Percentiles rank a stretch among this genome's conserved stretches.
These are phyloP conservation scores for Philhelius pedissequus DNA, from an alignment of 2,888 invertebrate genomes.

Conservation along the genomic window DNA sequence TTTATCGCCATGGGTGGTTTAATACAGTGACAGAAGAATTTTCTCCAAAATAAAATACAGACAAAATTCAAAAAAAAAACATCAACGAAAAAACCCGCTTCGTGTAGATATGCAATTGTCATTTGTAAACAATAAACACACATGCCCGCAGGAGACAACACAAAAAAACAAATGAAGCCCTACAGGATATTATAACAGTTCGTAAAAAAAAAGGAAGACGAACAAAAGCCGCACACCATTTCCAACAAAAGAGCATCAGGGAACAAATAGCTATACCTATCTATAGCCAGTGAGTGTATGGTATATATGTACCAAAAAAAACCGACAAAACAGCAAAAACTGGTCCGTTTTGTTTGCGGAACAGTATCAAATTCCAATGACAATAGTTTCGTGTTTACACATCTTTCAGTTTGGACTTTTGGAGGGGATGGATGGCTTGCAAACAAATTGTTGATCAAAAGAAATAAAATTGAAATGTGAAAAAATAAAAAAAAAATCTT, in stretches of 20 bases:
- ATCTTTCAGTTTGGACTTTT: slow-evolving; percentile 8
- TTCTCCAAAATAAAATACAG: not conserved
- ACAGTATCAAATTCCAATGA: slow-evolving; percentile 54
- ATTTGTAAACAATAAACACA: slow-evolving; percentile 58
- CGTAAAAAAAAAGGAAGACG: not conserved
- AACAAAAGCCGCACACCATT: not conserved
- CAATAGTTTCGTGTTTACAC: slow-evolving; percentile 33
- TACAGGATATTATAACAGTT: slow-evolving; percentile 41
- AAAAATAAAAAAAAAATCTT: not conserved
- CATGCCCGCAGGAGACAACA: slow-evolving; percentile 39
- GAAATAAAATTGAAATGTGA: not conserved
- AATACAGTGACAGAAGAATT: slow-evolving; percentile 31
- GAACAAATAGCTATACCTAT: no score
- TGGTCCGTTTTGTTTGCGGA: slow-evolving; percentile 51
- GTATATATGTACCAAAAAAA: not conserved
- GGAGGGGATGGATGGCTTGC: not conserved
- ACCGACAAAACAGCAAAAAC: slow-evolving; percentile 9
- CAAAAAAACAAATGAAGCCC: slow-evolving; percentile 16
- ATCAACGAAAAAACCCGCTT: slow-evolving; percentile 6
- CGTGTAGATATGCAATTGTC: slow-evolving; percentile 49
- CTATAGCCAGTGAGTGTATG: not conserved
- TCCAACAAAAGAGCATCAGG: slow-evolving; percentile 1
- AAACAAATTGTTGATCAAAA: slow-evolving; percentile 26
- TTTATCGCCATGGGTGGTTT: slow-evolving; percentile 43
- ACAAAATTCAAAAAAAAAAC: not conserved